Conservation (phyloP, 2,797 vertebrate genomes). For the Malacoctenus gilli region DNA sequence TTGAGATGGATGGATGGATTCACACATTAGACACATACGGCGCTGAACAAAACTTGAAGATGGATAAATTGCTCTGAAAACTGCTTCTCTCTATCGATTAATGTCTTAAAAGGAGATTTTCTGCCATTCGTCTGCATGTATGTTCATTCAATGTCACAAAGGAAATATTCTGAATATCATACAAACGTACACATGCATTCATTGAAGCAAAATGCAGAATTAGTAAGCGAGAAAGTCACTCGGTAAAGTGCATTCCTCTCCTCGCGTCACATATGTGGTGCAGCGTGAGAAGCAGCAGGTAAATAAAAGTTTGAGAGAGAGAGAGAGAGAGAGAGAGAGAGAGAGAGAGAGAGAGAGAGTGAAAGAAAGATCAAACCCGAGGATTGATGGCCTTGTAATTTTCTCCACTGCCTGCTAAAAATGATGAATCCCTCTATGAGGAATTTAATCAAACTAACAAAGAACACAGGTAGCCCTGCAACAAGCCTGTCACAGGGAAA, state of each 20-base stretch:
- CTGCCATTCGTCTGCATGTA: too few species aligned
- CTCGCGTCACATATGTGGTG: constrained; percentile 32
- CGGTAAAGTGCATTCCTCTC: too few species aligned
- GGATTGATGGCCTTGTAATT: constrained; percentile 70
- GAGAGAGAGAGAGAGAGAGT: constrained; percentile 23
- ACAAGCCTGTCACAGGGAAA: constrained; percentile 61
- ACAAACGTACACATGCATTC: too few species aligned
- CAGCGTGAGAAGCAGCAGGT: constrained; percentile 30
- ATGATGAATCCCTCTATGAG: constrained; percentile 69
- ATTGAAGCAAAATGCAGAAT: too few species aligned
- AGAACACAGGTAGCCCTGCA: constrained; percentile 43
- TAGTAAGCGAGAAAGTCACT: too few species aligned
- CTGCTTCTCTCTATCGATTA: constrained; percentile 4
- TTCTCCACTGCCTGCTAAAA: constrained; percentile 66
- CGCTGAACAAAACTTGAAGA: neutral
- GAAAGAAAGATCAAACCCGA: constrained; percentile 58
- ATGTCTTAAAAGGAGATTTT: constrained; percentile 12
- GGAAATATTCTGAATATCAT: too few species aligned
- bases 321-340: constrained; percentile 35
- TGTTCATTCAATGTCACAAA: too few species aligned
- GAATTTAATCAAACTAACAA: constrained; percentile 69
- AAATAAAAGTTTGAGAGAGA: constrained; percentile 41
- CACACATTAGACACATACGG: constrained; percentile 22
- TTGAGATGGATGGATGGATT: constrained; percentile 29
- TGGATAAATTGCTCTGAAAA: neutral